A percentile compares a stretch with the other conserved stretches of the same genome.
Conservation (phyloP, 2,888 invertebrate genomes). For the Dione vanillae region DNA sequence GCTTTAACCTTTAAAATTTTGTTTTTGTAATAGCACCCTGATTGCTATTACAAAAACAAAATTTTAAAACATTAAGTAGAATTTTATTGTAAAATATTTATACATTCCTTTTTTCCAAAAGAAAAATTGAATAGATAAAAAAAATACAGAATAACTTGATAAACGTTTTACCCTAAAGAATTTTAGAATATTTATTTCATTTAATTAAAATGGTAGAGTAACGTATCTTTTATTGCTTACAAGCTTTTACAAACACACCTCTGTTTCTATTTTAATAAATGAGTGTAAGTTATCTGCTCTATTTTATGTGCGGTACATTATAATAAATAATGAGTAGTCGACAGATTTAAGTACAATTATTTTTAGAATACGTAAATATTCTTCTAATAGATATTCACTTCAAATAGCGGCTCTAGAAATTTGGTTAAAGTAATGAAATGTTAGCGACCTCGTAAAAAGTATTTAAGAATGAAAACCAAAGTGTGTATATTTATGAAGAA, state of each 20-base stretch:
- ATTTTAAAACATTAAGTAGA: neutral
- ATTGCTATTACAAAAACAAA: too few relatives aligned
- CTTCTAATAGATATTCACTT: constrained; percentile 52
- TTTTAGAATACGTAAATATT: constrained; percentile 57
- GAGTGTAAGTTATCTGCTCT: constrained; percentile 46
- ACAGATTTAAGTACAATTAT: constrained; percentile 55
- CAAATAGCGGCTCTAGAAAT: constrained; percentile 55
- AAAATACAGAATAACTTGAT: neutral
- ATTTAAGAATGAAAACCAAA: constrained; percentile 22
- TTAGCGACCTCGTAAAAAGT: constrained; percentile 51
- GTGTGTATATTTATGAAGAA: neutral
- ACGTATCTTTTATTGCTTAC: constrained; percentile 8
- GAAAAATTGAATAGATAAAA: too few relatives aligned
- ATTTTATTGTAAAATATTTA: neutral
- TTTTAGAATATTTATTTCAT: constrained; percentile 14
- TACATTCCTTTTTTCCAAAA: too few relatives aligned
- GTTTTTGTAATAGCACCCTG: too few relatives aligned
- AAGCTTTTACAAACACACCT: constrained; percentile 37
- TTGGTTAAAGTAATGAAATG: constrained; percentile 52
- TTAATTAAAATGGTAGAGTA: constrained; percentile 2
- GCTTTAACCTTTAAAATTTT: too few relatives aligned
- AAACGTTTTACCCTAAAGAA: neutral
- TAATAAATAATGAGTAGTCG: constrained; percentile 54
- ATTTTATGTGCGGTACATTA: constrained; percentile 52
- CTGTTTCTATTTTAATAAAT: constrained; percentile 42